Conservation (phyloP, 2,797 vertebrate species). For the Lepilemur septentrionalis region DNA sequence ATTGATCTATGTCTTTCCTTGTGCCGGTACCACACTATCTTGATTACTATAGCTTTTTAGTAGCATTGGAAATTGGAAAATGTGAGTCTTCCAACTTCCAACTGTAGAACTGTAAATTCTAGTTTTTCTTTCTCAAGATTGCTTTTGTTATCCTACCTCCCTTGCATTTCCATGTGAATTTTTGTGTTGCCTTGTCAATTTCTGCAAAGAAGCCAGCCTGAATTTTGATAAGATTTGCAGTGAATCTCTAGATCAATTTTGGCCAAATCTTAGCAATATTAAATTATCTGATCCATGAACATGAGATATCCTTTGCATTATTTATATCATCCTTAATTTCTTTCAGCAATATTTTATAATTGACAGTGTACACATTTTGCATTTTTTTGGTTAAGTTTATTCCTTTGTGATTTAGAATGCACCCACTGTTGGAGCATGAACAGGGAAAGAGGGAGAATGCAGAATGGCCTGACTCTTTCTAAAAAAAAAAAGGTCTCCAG, state of each 20-base stretch:
- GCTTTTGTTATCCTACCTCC: neutral
- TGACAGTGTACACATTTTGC: neutral
- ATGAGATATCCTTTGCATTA: neutral
- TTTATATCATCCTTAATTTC: conserved; percentile 17
- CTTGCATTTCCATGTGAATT: conserved; percentile 1
- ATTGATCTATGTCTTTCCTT: neutral
- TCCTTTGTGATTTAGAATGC: neutral
- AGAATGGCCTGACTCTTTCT: neutral
- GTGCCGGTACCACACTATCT: neutral
- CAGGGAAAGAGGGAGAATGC: neutral
- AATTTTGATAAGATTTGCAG: neutral
- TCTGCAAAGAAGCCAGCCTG: neutral
- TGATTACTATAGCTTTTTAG: neutral
- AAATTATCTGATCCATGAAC: neutral
- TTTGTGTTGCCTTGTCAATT: neutral
- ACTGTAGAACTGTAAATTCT: neutral
- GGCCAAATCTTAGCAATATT: neutral
- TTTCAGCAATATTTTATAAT: neutral
- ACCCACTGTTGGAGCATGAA: neutral
- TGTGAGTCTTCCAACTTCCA: neutral
- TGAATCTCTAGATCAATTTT: neutral
- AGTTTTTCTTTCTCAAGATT: neutral
- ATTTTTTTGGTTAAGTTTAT: neutral
- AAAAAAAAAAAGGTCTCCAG: neutral
- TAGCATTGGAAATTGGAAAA: neutral